These are phyloP conservation scores for Smithornis capensis DNA, from an alignment of 2,113 vertebrate genomes.

Conservation along the genomic window DNA sequence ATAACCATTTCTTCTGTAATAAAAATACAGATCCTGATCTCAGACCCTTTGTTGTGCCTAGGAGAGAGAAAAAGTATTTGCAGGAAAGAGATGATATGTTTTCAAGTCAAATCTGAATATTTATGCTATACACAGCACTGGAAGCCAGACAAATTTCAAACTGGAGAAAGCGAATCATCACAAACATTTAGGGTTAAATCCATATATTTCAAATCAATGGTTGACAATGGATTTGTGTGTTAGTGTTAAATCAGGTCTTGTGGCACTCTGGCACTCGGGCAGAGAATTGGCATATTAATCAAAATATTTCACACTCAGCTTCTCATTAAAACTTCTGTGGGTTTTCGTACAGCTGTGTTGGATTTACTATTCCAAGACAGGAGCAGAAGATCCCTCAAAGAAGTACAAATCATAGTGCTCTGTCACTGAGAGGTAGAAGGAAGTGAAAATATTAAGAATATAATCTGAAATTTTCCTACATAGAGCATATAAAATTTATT, in stretches of 20 bases:
- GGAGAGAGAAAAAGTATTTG: background rate
- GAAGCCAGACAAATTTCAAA: background rate
- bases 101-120: background rate
- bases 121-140: background rate
- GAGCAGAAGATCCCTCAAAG: background rate
- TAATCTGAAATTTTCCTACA: background rate
- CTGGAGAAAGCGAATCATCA: background rate
- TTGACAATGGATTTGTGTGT: background rate
- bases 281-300: background rate
- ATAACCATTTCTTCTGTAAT: background rate
- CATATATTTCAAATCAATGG: background rate
- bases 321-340: background rate
- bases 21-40: background rate
- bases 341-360: background rate
- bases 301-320: background rate
- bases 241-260: background rate
- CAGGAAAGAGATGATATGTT: background rate
- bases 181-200: background rate
- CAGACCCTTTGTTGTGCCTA: background rate
- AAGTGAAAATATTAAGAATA: background rate
- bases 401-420: background rate
- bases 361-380: background rate
- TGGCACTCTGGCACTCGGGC: background rate
- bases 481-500: background rate
- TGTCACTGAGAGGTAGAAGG: background rate